Percentiles rank a stretch among this genome's conserved stretches.
phyloP scores from a whole-genome alignment of 2,113 vertebrate species.

The Indicator indicator region DNA sequence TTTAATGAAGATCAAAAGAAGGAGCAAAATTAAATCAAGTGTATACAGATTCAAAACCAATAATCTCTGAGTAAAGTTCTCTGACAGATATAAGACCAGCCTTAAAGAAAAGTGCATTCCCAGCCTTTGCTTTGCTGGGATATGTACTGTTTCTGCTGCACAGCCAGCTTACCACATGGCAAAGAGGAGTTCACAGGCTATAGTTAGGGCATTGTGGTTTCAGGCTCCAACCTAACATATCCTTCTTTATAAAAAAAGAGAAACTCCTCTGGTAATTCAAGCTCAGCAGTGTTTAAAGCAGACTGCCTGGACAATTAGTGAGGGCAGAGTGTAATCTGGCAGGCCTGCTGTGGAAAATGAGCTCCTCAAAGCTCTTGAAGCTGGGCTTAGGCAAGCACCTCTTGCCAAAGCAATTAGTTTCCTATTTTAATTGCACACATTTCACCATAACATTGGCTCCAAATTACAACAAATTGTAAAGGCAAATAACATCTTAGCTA shows the following conservation, averaged over 20 bases:
- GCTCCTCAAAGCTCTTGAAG: neutral
- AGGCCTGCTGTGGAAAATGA: neutral
- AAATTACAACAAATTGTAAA: neutral
- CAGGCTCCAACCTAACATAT: neutral
- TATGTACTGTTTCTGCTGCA: neutral
- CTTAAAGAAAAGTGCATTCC: neutral
- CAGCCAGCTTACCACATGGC: neutral
- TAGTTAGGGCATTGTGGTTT: neutral
- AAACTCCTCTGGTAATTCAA: neutral
- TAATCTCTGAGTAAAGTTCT: neutral
- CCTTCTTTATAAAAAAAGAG: neutral
- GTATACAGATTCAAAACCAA: neutral
- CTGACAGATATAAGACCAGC: neutral
- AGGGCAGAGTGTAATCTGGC: neutral
- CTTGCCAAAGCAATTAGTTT: neutral
- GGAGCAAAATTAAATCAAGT: neutral
- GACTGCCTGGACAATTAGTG: neutral
- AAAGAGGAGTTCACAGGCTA: neutral
- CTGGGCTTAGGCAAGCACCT: neutral
- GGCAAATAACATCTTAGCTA: neutral
- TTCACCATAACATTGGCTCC: neutral
- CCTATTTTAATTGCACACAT: neutral
- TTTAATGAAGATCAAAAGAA: neutral
- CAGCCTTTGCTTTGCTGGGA: neutral
- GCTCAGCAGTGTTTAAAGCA: neutral